These are phyloP conservation scores for Phyllopteryx taeniolatus DNA, from an alignment of 2,113 vertebrate genomes.

Conservation along the genomic window DNA sequence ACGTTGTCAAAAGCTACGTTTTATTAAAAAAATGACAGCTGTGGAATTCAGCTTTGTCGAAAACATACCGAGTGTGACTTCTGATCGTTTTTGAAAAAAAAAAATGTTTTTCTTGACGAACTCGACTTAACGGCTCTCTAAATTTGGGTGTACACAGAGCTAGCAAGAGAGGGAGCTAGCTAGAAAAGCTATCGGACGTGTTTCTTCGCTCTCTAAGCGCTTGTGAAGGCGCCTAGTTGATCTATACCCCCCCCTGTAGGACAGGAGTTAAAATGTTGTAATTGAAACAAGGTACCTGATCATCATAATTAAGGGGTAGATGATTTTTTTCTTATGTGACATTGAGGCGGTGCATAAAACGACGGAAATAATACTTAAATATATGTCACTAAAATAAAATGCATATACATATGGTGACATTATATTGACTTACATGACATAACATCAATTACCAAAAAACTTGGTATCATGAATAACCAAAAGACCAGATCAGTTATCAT, in stretches of 20 bases:
- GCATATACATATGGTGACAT: not conserved
- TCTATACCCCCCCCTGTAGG: constrained; percentile 26
- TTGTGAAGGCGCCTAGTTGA: not conserved
- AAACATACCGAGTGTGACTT: constrained; percentile 33
- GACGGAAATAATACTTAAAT: too few relatives aligned
- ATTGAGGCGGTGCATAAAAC: not conserved
- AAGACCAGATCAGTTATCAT: constrained; percentile 1
- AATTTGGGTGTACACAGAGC: constrained; percentile 3
- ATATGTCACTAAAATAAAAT: too few relatives aligned
- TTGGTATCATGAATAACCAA: not conserved
- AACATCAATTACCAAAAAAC: not conserved
- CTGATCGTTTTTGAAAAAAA: not conserved
- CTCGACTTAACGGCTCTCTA: constrained; percentile 4
- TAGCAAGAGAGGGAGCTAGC: constrained; percentile 14
- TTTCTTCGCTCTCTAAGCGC: not conserved
- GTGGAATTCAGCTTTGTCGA: not conserved
- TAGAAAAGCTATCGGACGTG: constrained; percentile 31
- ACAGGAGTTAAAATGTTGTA: not conserved
- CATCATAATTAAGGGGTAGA: too few relatives aligned
- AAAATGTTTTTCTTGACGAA: not conserved
- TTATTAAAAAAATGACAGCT: not conserved
- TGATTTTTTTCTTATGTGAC: too few relatives aligned
- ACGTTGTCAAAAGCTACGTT: constrained; percentile 4
- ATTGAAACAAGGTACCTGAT: not conserved
- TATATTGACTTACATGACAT: not conserved